Evolutionary conservation across 2,888 invertebrate genomes (phyloP), one percentile per base, ranked within the genome.

Genomic region (Melanostoma scalare): DNA sequence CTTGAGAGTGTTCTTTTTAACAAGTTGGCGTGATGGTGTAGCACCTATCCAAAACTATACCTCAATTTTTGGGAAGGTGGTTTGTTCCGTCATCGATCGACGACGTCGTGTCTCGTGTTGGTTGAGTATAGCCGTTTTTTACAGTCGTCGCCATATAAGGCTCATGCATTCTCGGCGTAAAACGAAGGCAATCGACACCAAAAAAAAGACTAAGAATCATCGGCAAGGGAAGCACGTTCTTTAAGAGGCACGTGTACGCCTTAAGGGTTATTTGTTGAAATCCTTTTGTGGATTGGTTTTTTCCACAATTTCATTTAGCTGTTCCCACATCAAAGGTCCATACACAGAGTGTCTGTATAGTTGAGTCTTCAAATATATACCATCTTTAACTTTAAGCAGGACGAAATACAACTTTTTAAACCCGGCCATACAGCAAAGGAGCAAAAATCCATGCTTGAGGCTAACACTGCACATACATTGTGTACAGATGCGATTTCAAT

Each of bases 241-340:
- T 56, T 36, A 60, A 55, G 36, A 74, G 79, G 74, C 84, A 84
- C 84, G 84, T 84, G 84, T 84, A 61, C 74, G 65, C 84, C 84
- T 84, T 65, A 69, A 84, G 84, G 84, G 79, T 74, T 79, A 79
- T 79, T 73, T 61, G 73, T 48, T 63, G 60, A 73, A 79, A 79
- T 74, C 61, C 68, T 68, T 61, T 74, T 78, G 69, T 84, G 65
- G 65, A 71, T 74, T 65, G 79, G 79, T 79, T 79, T 71, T 84
- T 75, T 84, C 60, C 71, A 74, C 73, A 84, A 74, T 84, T 84
- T 84, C 74, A 79, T 78, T 74, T 75, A 50, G 61, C 74, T 74
- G 55, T 73, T 73, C 65, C 20, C 20, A 71, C 44, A 69, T 75
- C 69, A 75, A 52, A 73, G 48, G 56, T 68, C 44, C 81, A 48